A percentile compares a stretch with the other conserved stretches of the same genome.
Evolutionary conservation across 2,113 vertebrate genomes (phyloP).

Genomic region (Atherinomorus stipes): DNA sequence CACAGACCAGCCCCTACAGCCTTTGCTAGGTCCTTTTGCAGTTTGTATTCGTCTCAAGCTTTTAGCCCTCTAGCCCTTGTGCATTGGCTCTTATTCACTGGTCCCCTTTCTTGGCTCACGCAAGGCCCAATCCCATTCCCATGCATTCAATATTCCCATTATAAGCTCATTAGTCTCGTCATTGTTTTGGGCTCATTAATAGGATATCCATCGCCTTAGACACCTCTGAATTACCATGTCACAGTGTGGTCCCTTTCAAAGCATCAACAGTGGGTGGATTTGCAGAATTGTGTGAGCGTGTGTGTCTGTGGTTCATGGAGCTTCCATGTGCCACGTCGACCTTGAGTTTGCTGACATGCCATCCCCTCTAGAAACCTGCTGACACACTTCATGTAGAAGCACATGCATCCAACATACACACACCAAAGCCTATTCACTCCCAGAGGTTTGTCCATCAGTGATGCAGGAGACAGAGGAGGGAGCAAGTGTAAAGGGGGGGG

Average conservation of each 20-base stretch:
- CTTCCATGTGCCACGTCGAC: conserved; percentile 59
- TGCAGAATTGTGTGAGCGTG: conserved; percentile 44
- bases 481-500: conserved; percentile 24
- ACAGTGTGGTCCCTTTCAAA: conserved; percentile 63
- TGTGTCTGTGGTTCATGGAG: conserved; percentile 7
- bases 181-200: conserved; percentile 79
- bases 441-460: conserved; percentile 69
- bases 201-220: conserved; percentile 77
- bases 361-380: conserved; percentile 76
- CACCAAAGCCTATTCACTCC: conserved; percentile 55
- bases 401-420: conserved; percentile 45
- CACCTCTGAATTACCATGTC: conserved; percentile 78
- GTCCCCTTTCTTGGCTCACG: conserved; percentile 68
- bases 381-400: conserved; percentile 72
- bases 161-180: conserved; percentile 80
- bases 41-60: conserved; percentile 73
- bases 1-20: conserved; percentile 40
- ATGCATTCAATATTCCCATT: conserved; percentile 83
- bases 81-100: conserved; percentile 73
- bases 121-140: conserved; percentile 75
- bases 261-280: conserved; percentile 48
- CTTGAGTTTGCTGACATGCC: conserved; percentile 79
- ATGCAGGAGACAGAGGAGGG: conserved; percentile 64
- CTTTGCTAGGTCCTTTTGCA: conserved; percentile 54
- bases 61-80: conserved; percentile 69